Evolutionary conservation across 2,888 invertebrate genomes (phyloP).

Genomic region (Ectemnius continuus): DNA sequence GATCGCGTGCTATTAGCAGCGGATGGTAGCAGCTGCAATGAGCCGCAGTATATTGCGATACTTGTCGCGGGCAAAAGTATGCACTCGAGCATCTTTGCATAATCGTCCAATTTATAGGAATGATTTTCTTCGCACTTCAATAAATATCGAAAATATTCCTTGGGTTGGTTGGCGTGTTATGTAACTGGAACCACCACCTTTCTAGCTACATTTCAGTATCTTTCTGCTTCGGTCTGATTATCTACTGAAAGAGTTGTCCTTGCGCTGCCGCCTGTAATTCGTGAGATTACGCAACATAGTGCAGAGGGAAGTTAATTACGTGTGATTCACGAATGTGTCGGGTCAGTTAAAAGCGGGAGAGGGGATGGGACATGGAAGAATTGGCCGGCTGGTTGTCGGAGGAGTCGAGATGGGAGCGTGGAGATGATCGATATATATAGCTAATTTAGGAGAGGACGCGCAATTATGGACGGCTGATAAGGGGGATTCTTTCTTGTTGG

Average conservation of each 20-base stretch:
- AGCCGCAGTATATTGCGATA: slow-evolving; percentile 4
- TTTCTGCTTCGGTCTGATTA: background rate
- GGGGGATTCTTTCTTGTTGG: slow-evolving; percentile 43
- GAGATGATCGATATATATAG: slow-evolving; percentile 47
- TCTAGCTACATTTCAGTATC: too few relatives aligned
- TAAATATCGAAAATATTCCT: too few relatives aligned
- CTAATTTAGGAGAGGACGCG: slow-evolving; percentile 44
- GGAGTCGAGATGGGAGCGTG: background rate
- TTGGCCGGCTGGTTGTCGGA: too few relatives aligned
- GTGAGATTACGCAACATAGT: too few relatives aligned
- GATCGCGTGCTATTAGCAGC: slow-evolving; percentile 24
- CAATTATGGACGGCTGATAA: slow-evolving; percentile 54
- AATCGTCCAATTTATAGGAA: background rate
- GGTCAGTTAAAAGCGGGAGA: too few relatives aligned
- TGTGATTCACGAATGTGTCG: background rate
- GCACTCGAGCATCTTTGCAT: background rate
- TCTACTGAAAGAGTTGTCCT: too few relatives aligned
- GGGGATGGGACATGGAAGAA: too few relatives aligned
- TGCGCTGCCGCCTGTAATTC: too few relatives aligned
- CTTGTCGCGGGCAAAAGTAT: slow-evolving; percentile 2
- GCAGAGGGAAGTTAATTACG: slow-evolving; percentile 4
- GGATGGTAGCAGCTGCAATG: slow-evolving; percentile 45
- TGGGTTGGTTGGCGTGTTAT: background rate
- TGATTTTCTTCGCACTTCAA: too few relatives aligned
- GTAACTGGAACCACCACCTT: background rate